Conservation (phyloP, 2,113 vertebrate species). For the Toxotes chatareus region DNA sequence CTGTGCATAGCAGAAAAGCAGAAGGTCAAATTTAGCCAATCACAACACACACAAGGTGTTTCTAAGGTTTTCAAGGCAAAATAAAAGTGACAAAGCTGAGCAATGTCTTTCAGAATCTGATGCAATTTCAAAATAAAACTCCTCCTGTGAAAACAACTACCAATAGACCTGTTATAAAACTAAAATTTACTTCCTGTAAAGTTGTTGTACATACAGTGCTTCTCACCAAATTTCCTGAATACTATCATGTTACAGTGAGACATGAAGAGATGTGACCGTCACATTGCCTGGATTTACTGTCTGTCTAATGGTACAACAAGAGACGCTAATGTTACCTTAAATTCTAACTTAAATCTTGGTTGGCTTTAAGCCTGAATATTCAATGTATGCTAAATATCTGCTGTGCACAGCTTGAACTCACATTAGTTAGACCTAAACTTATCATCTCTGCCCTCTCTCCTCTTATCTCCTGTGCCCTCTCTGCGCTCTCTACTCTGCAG, state of each 20-base stretch:
- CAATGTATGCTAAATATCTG: background rate
- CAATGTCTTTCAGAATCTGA: background rate
- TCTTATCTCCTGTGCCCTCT: constrained; percentile 6
- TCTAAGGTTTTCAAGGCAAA: background rate
- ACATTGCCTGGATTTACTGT: background rate
- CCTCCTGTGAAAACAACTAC: background rate
- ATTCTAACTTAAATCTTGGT: background rate
- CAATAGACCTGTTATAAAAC: background rate
- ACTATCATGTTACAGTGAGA: background rate
- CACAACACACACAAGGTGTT: background rate
- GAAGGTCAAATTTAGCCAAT: background rate
- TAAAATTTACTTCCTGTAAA: background rate
- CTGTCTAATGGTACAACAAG: background rate
- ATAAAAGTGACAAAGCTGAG: background rate
- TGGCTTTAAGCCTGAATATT: background rate
- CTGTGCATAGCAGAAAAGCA: background rate
- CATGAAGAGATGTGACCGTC: background rate
- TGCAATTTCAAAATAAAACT: background rate
- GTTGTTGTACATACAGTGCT: too few species aligned
- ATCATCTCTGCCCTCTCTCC: background rate
- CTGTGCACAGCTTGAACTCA: background rate
- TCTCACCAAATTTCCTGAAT: background rate
- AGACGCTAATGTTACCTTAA: background rate
- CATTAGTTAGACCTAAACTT: background rate
- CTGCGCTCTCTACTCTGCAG: background rate